These are phyloP conservation scores for Leptinotarsa texana DNA, from an alignment of 1,140 invertebrate species.

Conservation along the genomic window DNA sequence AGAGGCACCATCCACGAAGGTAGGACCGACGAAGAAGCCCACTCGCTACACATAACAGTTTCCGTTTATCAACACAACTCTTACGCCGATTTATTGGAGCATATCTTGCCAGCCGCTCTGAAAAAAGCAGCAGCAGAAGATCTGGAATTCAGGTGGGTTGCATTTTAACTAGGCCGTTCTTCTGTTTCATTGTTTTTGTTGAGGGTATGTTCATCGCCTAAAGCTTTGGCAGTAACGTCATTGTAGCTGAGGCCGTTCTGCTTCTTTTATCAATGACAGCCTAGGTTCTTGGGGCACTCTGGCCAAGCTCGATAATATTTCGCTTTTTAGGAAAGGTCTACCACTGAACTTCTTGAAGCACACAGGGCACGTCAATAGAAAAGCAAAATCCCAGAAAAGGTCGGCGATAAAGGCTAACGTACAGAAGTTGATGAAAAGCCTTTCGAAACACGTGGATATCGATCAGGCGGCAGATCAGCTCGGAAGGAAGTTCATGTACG, in stretches of 20 bases:
- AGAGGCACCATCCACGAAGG: constrained; percentile 94
- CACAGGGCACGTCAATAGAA: constrained; percentile 70
- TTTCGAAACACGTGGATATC: constrained; percentile 71
- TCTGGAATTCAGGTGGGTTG: constrained; percentile 69
- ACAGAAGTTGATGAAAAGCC: constrained; percentile 64
- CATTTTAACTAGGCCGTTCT: neutral
- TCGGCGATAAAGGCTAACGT: constrained; percentile 64
- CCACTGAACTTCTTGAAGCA: constrained; percentile 77
- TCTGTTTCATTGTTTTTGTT: too few relatives aligned
- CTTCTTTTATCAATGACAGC: neutral
- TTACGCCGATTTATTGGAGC: constrained; percentile 86
- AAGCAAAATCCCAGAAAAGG: constrained; percentile 58
- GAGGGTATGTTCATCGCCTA: too few relatives aligned
- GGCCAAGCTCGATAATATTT: neutral
- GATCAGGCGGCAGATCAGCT: constrained; percentile 86
- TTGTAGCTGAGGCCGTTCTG: too few relatives aligned
- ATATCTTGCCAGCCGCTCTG: constrained; percentile 77
- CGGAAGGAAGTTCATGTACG: constrained; percentile 80
- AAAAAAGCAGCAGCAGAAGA: constrained; percentile 72
- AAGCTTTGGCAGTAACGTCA: too few relatives aligned
- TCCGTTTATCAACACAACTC: constrained; percentile 90
- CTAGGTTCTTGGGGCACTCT: neutral
- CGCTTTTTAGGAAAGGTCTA: constrained; percentile 68
- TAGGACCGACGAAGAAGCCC: constrained; percentile 69
- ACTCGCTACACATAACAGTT: constrained; percentile 92